Evolutionary conservation across 1,140 invertebrate species (phyloP).

Genomic region (Calephelis virginiensis): DNA sequence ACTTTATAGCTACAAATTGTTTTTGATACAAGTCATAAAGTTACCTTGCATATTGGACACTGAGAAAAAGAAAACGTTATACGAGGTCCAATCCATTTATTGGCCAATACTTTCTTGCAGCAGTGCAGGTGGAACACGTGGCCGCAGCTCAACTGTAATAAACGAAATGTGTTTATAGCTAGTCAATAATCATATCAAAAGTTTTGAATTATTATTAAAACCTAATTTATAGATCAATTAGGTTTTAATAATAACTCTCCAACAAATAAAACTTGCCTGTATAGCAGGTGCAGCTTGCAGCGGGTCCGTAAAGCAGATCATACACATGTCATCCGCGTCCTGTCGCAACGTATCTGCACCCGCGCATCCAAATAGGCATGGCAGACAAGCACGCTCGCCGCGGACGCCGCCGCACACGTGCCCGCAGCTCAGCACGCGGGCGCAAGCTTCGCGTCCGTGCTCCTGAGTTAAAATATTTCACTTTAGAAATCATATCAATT

Average conservation of each 20-base stretch:
- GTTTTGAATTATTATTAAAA: too few relatives aligned
- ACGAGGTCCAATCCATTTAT: conserved; percentile 95
- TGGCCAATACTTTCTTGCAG: conserved; percentile 90
- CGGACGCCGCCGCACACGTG: conserved; percentile 95
- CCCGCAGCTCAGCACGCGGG: conserved; percentile 90
- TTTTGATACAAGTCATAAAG: conserved; percentile 1
- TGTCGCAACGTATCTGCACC: conserved; percentile 85
- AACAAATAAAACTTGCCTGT: conserved; percentile 77
- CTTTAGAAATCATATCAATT: too few relatives aligned
- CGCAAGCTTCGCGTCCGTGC: conserved; percentile 91
- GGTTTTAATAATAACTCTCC: too few relatives aligned
- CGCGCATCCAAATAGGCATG: conserved; percentile 92
- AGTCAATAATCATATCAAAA: too few relatives aligned
- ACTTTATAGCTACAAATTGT: too few relatives aligned
- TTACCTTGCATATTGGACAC: conserved; percentile 97
- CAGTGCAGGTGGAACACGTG: conserved; percentile 98
- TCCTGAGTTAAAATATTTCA: conserved; percentile 79
- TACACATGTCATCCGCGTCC: conserved; percentile 99
- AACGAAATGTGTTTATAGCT: conserved; percentile 23
- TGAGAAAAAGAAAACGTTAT: conserved; percentile 97
- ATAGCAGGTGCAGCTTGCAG: conserved; percentile 96
- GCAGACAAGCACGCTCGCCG: conserved; percentile 90
- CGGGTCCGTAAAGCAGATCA: conserved; percentile 99
- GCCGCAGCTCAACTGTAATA: conserved; percentile 90
- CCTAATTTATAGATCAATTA: too few relatives aligned